Base-by-base conservation (phyloP, 2,888 invertebrate genomes). In the Oxystoma pomonae region DNA sequence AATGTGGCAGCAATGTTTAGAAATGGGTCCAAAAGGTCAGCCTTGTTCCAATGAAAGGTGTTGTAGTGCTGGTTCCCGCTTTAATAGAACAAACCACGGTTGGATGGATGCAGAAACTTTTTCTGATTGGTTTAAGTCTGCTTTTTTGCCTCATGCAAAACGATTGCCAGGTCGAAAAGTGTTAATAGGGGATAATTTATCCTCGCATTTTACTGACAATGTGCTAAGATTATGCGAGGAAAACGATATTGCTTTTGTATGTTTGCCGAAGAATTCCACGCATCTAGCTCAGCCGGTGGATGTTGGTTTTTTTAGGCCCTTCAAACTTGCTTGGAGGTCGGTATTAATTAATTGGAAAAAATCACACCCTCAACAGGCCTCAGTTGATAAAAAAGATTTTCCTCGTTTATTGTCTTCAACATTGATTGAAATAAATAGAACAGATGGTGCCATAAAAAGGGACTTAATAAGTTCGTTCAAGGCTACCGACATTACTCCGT, bases 241-340 rank as follows among this genome's bases (percentile, higher is more conserved):
- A 51, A 73, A 79, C 74, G 58, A 65, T 57, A 52, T 75, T 74
- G 65, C 61, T 72, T 75, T 77, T 62, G 66, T 76, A 16, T 72
- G 67, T 20, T 63, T 76, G 5, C 74, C 74, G 7, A 61, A 66
- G 49, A 73, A 76, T 64, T 65, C 68, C 5, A 74, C 74, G 0
- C 74, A 77, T 61, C 60, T 74, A n/a, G 61, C 59, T 2, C 74
- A 74, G 58, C 73, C 74, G 9, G 63, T 71, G 19, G 74, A 74
- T 64, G 72, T 76, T 9, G 69, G 68, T 9, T 72, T 67, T 57
- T 76, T 73, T 58, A 56, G 69, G 5, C 71, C 74, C 16, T 62
- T 74, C 61, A 74, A 76, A 63, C 57, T 12, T 20, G 66, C 61
- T 9, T 74, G 71, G 74, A 65, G 70, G 55, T 5, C 5, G 2